These are phyloP conservation scores for Dermochelys coriacea DNA, from an alignment of 2,797 vertebrate species.

Conservation along the genomic window DNA sequence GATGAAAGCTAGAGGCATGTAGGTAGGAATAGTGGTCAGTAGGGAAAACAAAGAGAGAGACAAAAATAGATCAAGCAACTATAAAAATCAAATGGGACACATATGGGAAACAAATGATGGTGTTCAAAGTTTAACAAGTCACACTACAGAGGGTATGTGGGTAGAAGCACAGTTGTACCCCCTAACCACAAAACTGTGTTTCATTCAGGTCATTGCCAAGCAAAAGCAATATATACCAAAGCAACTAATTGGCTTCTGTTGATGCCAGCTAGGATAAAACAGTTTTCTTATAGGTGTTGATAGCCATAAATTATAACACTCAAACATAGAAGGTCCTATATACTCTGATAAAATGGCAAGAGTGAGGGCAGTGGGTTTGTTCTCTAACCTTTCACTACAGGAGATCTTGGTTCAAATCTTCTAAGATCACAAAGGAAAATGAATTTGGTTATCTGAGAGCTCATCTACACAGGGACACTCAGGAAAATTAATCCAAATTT, in stretches of 20 bases:
- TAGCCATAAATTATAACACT: neutral
- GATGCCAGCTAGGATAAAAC: neutral
- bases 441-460: neutral
- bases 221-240: neutral
- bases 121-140: constrained; percentile 47
- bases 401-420: neutral
- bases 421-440: constrained; percentile 1
- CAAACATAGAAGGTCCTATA: neutral
- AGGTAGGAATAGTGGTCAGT: too few relatives aligned
- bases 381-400: neutral
- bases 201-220: constrained; percentile 31
- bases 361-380: neutral
- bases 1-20: too few relatives aligned
- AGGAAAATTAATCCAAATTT: neutral
- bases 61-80: constrained; percentile 19
- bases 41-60: neutral
- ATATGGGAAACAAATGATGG: neutral
- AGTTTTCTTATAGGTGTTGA: neutral
- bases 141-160: neutral
- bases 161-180: neutral
- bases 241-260: neutral
- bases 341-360: neutral
- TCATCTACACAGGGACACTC: neutral
- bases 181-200: constrained; percentile 22
- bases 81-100: constrained; percentile 12